These are phyloP conservation scores for Uria lomvia DNA, from an alignment of 2,113 vertebrate species.

Conservation along the genomic window DNA sequence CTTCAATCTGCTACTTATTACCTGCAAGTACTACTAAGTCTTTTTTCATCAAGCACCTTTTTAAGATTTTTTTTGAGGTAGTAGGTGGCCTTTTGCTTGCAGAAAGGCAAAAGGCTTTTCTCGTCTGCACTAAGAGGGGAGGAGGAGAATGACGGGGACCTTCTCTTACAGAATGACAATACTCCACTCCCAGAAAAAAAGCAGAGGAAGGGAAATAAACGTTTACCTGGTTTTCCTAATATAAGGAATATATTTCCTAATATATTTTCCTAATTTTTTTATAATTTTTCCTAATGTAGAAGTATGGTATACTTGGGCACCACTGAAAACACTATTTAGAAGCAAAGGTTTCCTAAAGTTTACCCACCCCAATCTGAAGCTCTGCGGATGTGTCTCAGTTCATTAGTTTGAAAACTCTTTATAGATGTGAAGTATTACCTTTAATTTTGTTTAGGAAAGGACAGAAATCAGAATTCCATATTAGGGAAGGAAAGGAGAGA, in stretches of 20 bases:
- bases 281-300: neutral
- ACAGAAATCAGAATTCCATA: neutral
- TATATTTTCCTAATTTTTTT: too few relatives aligned
- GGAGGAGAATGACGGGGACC: neutral
- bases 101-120: neutral
- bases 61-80: neutral
- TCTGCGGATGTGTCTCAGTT: neutral
- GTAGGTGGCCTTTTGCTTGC: neutral
- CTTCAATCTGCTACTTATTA: neutral
- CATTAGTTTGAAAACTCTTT: neutral
- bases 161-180: neutral
- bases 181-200: neutral
- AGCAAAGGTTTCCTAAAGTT: neutral
- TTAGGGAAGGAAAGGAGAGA: neutral
- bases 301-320: neutral
- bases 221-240: neutral
- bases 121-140: neutral
- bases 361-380: neutral
- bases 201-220: neutral
- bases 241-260: neutral
- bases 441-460: neutral
- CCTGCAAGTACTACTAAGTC: neutral
- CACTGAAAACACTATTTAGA: neutral
- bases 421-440: neutral
- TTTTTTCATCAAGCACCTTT: neutral